phyloP scores from a whole-genome alignment of 1,140 invertebrate genomes.

The Drosophila burlai region DNA sequence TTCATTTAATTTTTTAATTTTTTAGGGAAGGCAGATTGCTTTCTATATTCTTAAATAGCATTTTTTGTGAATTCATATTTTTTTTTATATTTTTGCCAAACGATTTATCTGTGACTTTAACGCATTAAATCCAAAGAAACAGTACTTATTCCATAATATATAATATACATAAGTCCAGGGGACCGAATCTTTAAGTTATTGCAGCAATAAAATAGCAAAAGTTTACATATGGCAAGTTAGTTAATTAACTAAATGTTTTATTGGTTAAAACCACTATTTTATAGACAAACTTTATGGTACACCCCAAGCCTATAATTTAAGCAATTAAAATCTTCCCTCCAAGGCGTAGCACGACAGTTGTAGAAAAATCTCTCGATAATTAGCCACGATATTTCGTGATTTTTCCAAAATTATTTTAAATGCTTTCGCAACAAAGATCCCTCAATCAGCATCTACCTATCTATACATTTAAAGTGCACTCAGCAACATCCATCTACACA shows the following conservation, averaged over 20 bases:
- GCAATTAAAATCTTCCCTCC: not conserved
- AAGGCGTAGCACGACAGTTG: not conserved
- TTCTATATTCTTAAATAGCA: not conserved
- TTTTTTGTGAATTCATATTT: too few species aligned
- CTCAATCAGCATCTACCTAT: not conserved
- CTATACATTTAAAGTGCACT: slow-evolving; percentile 2
- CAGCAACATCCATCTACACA: slow-evolving; percentile 1
- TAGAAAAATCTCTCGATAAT: slow-evolving; percentile 3
- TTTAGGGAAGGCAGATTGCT: too few species aligned
- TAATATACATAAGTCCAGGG: too few species aligned
- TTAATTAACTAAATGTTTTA: not conserved
- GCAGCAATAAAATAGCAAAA: not conserved
- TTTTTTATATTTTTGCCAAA: not conserved
- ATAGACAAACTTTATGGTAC: too few species aligned
- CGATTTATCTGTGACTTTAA: too few species aligned
- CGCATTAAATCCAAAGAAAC: not conserved
- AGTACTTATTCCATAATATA: too few species aligned
- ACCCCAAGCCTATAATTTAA: not conserved
- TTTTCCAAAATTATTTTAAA: slow-evolving; percentile 14
- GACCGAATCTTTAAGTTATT: not conserved
- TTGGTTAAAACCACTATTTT: too few species aligned
- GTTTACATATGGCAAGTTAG: not conserved
- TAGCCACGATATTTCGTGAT: slow-evolving; percentile 27
- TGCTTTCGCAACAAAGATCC: slow-evolving; percentile 18
- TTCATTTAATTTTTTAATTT: too few species aligned